Percentiles rank a stretch among this genome's conserved stretches.
These are phyloP conservation scores for Piezodorus guildinii DNA, from an alignment of 1,140 invertebrate genomes.

Conservation along the genomic window DNA sequence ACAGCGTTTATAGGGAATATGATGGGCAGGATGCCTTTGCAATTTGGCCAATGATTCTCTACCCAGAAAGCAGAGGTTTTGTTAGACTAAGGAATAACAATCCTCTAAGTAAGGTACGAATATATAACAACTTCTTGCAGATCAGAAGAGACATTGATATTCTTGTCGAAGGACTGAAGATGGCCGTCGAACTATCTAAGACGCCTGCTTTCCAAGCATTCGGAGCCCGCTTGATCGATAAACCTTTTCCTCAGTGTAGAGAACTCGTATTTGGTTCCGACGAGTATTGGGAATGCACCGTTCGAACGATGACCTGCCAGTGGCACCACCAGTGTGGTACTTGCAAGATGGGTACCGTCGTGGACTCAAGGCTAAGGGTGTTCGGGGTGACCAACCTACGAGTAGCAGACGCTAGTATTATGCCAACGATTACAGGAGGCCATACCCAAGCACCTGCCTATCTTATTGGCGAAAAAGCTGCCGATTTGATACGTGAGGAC, in stretches of 20 bases:
- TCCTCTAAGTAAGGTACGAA: conserved; percentile 56
- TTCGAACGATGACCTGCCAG: conserved; percentile 45
- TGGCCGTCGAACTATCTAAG: conserved; percentile 43
- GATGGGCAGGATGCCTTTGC: conserved; percentile 48
- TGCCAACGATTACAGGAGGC: conserved; percentile 54
- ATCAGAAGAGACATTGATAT: conserved; percentile 52
- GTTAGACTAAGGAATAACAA: conserved; percentile 53
- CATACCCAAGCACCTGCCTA: conserved; percentile 60
- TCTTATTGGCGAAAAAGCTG: conserved; percentile 80
- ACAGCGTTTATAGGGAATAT: conserved; percentile 32
- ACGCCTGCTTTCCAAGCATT: conserved; percentile 49
- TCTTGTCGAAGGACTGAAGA: conserved; percentile 51
- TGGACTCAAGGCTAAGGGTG: conserved; percentile 50
- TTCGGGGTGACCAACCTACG: conserved; percentile 54
- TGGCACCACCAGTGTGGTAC: conserved; percentile 48
- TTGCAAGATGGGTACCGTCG: conserved; percentile 52
- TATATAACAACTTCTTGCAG: conserved; percentile 62
- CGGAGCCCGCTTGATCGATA: conserved; percentile 41
- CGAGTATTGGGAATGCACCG: conserved; percentile 62
- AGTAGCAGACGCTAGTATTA: conserved; percentile 63
- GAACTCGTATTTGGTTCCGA: conserved; percentile 43
- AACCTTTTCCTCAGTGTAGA: conserved; percentile 46
- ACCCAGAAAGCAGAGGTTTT: conserved; percentile 60
- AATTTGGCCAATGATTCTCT: conserved; percentile 55
- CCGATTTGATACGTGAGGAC: conserved; percentile 60